Base-by-base conservation (phyloP, 2,113 vertebrate genomes). In the Chloebia gouldiae region DNA sequence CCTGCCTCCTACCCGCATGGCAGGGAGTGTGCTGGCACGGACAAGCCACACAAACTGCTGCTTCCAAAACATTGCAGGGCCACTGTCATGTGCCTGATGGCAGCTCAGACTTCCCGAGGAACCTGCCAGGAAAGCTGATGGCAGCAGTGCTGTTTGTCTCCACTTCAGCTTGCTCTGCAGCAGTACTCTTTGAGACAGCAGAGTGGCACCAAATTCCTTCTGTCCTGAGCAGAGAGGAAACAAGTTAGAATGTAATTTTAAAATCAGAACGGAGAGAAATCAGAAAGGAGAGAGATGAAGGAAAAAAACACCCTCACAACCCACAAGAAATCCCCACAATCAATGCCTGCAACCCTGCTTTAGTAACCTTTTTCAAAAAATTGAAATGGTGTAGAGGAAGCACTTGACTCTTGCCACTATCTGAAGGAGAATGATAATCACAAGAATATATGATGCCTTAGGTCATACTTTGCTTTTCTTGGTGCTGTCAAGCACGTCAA, bases 271-370 rank as follows among this genome's bases (percentile, higher is more conserved):
- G 15, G 14, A 44, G 47, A 31, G 10, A 24, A n/a, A n/a, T n/a
- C n/a, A 19, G 25, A 45, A 20, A 21, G 15, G 14, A 44, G 47
- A 31, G 10, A 24, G 5, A 6, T 3, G 9, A 10, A 37, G 1
- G 7, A 4, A 45, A 19, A 14, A 7, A 25, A 1, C 8, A 8
- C 2, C 13, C 3, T 40, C 25, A 9, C n/a, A 35, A 13, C 24
- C 21, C 12, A 10, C 4, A 4, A 15, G 14, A 70, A 76, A 42
- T 23, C 7, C 11, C 21, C 14, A 16, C 33, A 59, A 65, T 45
- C 40, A 82, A 25, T 66, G 44, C 49, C 16, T 50, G 11, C 23
- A 80, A 15, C 10, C 6, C 25, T 91, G 45, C 20, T 60, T 53
- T 53, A 49, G 31, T 53, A 57, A 50, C 6, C 1, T 40, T 68